Evolutionary conservation across 2,888 invertebrate species (phyloP), one percentile per base, ranked within the genome.

Genomic region (Ctena decussata): DNA sequence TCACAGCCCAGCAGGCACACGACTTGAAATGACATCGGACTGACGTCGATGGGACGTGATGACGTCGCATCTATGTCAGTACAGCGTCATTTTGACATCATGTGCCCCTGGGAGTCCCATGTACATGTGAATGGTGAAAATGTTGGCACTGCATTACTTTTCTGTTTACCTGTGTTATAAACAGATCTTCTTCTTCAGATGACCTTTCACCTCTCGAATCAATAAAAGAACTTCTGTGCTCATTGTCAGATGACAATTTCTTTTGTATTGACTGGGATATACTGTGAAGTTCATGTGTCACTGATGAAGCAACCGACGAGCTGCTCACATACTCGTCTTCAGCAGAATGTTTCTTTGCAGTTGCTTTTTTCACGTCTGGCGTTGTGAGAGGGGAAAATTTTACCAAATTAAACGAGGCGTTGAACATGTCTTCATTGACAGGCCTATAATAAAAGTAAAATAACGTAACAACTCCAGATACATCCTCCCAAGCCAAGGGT

Each of bases 311-410:
- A n/a, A 65, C 32, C 11, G 65, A 65, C 0, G 65, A 32, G 5
- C 65, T 30, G 21, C 35, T 35, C 1, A 35, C 35, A 35, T 65
- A 65, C 18, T 21, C 65, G 5, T 65, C 65, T 35, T 65, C 35
- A 46, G 11, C 46, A 46, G 21, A 46, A 8, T 3, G 46, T 27
- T 15, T 57, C 21, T 32, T 65, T 35, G 8, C 18, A 12, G 18
- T 1, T n/a, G 32, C 32, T 35, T 65, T 65, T 18, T 24, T 1
- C 12, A 79, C 32, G 15, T 49, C 49, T 32, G 80, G 80, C 18
- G 75, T 80, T 39, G 27, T 35, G 1, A 80, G 49, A 18, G 80
- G 80, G 2, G 80, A 80, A 37, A 75, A 80, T 39, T 69, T 80
- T 12, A 5, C 5, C 65, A 65, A 21, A 21, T 35, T 1, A 30